Conservation (phyloP, 2,797 vertebrate species). For the Enteromius argenteus region DNA sequence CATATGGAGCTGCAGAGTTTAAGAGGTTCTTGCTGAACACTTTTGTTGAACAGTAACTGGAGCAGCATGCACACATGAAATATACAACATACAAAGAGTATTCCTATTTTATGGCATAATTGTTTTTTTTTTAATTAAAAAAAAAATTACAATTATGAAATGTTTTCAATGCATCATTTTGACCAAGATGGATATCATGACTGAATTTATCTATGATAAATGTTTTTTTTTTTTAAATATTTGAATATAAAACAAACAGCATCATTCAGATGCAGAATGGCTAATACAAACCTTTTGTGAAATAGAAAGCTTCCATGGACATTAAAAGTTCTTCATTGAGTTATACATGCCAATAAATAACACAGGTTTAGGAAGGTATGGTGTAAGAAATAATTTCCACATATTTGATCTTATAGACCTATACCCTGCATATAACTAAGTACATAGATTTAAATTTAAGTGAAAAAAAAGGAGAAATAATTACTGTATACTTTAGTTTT, state of each 20-base stretch:
- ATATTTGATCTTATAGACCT: too few species aligned
- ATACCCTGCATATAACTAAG: background rate
- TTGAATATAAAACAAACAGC: background rate
- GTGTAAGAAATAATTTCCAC: background rate
- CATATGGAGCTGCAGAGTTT: constrained; percentile 1
- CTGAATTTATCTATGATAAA: background rate
- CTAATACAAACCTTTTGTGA: background rate
- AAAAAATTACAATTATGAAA: too few species aligned
- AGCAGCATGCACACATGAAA: constrained; percentile 3
- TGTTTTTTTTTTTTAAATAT: background rate
- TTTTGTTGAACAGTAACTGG: constrained; percentile 14
- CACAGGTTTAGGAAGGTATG: background rate
- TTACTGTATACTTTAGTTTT: too few species aligned
- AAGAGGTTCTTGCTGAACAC: constrained; percentile 11
- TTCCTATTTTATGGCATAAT: background rate
- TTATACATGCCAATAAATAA: background rate
- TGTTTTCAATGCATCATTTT: background rate
- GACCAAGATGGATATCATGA: background rate
- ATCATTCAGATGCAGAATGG: background rate
- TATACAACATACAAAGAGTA: background rate
- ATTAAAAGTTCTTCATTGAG: background rate
- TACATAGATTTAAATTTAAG: background rate
- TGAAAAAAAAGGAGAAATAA: too few species aligned
- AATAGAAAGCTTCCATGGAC: too few species aligned
- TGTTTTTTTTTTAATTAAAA: too few species aligned